Conservation (phyloP, 2,797 vertebrate species). For the Hypotaenidia okinawae region DNA sequence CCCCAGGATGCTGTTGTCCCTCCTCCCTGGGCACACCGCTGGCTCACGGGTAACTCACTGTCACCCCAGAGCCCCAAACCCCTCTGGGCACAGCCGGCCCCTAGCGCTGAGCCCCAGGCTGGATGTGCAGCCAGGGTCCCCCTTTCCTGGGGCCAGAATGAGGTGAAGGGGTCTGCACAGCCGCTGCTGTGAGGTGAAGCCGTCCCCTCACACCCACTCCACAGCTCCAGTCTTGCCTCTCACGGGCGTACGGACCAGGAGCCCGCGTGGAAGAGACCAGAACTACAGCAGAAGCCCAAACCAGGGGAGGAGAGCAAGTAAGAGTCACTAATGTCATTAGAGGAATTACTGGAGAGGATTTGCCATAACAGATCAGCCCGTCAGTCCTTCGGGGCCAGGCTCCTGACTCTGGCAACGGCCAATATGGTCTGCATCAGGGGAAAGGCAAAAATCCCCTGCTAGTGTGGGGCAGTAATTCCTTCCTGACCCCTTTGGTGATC, state of each 20-base stretch:
- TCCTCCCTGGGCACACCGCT: too few relatives aligned
- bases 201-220: neutral
- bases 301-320: neutral
- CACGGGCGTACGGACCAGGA: accelerated
- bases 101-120: too few relatives aligned
- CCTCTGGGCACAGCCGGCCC: too few relatives aligned
- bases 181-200: neutral
- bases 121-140: too few relatives aligned
- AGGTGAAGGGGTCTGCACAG: too few relatives aligned
- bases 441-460: slow-evolving; percentile 34
- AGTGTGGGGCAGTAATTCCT: slow-evolving; percentile 46
- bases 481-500: slow-evolving; percentile 62
- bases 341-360: slow-evolving; percentile 59
- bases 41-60: too few relatives aligned
- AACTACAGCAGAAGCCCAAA: neutral
- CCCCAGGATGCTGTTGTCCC: too few relatives aligned
- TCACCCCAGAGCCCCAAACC: too few relatives aligned
- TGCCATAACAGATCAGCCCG: slow-evolving; percentile 42
- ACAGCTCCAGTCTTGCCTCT: accelerated
- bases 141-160: too few relatives aligned
- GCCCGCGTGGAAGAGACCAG: accelerated
- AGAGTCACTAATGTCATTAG: slow-evolving; percentile 68
- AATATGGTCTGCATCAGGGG: neutral
- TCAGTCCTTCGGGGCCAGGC: neutral
- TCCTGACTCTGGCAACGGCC: neutral